Evolutionary conservation across 2,888 invertebrate species (phyloP).

Genomic region (Ephialtes manifestator): DNA sequence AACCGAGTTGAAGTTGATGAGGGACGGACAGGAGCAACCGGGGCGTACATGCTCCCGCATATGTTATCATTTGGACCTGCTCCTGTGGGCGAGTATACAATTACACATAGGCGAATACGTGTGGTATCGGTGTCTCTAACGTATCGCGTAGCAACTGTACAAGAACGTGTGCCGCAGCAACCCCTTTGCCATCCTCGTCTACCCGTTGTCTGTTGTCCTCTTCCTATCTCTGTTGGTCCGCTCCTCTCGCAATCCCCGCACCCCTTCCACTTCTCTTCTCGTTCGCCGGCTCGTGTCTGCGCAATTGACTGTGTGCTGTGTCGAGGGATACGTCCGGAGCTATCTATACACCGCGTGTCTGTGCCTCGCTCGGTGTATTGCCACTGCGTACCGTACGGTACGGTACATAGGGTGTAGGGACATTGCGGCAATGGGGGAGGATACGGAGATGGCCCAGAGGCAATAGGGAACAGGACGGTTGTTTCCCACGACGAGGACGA

Average conservation of each 20-base stretch:
- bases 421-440: conserved; percentile 71
- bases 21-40: conserved; percentile 33
- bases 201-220: conserved; percentile 30
- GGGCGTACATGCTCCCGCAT: conserved; percentile 42
- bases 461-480: conserved; percentile 79
- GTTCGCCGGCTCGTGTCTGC: conserved; percentile 61
- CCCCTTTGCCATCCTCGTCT: conserved; percentile 42
- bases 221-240: conserved; percentile 16
- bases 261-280: conserved; percentile 53
- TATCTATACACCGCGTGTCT: conserved; percentile 39
- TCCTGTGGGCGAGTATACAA: conserved; percentile 5
- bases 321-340: conserved; percentile 55
- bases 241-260: conserved; percentile 39
- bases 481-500: conserved; percentile 80
- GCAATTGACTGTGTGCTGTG: conserved; percentile 63
- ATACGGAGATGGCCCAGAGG: conserved; percentile 78
- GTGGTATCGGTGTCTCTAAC: conserved; percentile 70
- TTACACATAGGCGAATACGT: conserved; percentile 45
- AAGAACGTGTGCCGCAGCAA: conserved; percentile 37
- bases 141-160: conserved; percentile 68
- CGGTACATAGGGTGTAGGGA: conserved; percentile 46
- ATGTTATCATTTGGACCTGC: conserved; percentile 40
- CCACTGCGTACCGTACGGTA: conserved; percentile 28
- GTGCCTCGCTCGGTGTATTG: conserved; percentile 50
- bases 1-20: conserved; percentile 19